These are phyloP conservation scores for Epizoanthus rinbou DNA, from an alignment of 92 coral and sea anemone species.

Conservation along the genomic window DNA sequence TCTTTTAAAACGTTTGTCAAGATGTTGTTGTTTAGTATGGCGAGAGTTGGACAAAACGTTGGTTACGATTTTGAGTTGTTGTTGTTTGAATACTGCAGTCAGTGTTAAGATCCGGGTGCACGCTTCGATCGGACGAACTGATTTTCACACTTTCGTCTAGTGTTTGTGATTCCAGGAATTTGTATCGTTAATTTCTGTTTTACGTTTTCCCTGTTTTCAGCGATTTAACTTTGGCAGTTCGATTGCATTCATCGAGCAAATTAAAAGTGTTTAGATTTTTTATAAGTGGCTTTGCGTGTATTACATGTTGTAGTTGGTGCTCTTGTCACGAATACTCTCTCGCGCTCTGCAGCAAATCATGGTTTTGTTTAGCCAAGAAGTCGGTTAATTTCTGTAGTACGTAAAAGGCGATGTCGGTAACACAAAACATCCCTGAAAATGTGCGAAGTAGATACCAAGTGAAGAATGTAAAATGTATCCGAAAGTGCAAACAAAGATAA, in stretches of 20 bases:
- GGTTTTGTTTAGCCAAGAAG: slow-evolving; percentile 14
- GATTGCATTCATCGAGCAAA: slow-evolving; percentile 29
- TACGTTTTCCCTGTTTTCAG: slow-evolving; percentile 32
- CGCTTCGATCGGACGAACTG: slow-evolving; percentile 33
- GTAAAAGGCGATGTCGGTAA: slow-evolving; percentile 8
- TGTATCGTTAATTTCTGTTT: slow-evolving; percentile 9
- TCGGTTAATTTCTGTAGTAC: slow-evolving; percentile 11
- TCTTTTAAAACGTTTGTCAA: slow-evolving; percentile 10
- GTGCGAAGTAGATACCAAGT: too few species aligned
- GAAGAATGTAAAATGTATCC: too few species aligned
- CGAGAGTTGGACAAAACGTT: slow-evolving; percentile 27
- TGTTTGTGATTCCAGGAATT: slow-evolving; percentile 34
- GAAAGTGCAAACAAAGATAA: slow-evolving; percentile 24
- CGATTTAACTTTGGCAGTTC: slow-evolving; percentile 16
- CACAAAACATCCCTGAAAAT: slow-evolving; percentile 10
- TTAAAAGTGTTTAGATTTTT: slow-evolving; percentile 12
- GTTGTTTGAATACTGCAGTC: slow-evolving; percentile 30
- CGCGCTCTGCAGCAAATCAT: slow-evolving; percentile 27
- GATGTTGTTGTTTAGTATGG: slow-evolving; percentile 12
- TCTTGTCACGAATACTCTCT: slow-evolving; percentile 29
- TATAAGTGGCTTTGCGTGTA: slow-evolving; percentile 27
- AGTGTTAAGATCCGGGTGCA: slow-evolving; percentile 17
- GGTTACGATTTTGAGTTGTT: slow-evolving; percentile 35
- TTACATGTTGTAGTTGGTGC: slow-evolving; percentile 22
- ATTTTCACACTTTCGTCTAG: slow-evolving; percentile 26